Base-by-base conservation (phyloP, 2,888 invertebrate species). In the Oxytorus armatus region DNA sequence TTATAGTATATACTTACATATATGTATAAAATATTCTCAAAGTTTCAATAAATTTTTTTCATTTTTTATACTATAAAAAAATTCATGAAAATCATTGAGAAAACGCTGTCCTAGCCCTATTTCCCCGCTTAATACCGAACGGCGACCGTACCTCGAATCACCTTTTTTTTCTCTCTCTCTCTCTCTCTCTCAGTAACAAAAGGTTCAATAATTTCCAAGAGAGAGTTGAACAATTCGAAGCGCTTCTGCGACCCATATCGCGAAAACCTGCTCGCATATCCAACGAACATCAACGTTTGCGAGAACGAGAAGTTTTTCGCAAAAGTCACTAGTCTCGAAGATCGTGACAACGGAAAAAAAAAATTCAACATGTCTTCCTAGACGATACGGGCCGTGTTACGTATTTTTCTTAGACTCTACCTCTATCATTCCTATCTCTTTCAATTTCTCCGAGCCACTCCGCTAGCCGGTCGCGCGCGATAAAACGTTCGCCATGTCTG, bases 381-480 rank as follows among this genome's bases (percentile, higher is more conserved):
- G 18, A 23, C 21, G 42, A 55, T 36, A 69, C 53, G 51, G n/a
- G n/a, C n/a, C 44, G 36, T 29, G 29, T 29, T 77, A 8, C 49
- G 23, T 55, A 16, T 23, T 23, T 47, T 66, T 29, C 21, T 49
- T 59, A 49, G 25, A 11, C 1, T 36, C n/a, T 3, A 16, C 33
- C 51, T 70, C 63, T 57, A 74, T 74, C 57, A 65, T 57, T 79
- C 63, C 61, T 69, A 69, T 68, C 74, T 74, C 69, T 79, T 79
- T 79, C 69, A 79, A 79, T 79, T 65, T 69, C 57, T 55, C 74
- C 29, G 36, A 55, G 42, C 72, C 66, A 68, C 51, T 47, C 25
- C 14, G 21, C 11, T 53, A n/a, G n/a, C n/a, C 51, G 49, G 11
- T 69, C 29, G 36, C 39, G 11, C 25, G n/a, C n/a, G n/a, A n/a